Evolutionary conservation across 2,113 vertebrate species (phyloP).

Genomic region (Dendropsophus ebraccatus): DNA sequence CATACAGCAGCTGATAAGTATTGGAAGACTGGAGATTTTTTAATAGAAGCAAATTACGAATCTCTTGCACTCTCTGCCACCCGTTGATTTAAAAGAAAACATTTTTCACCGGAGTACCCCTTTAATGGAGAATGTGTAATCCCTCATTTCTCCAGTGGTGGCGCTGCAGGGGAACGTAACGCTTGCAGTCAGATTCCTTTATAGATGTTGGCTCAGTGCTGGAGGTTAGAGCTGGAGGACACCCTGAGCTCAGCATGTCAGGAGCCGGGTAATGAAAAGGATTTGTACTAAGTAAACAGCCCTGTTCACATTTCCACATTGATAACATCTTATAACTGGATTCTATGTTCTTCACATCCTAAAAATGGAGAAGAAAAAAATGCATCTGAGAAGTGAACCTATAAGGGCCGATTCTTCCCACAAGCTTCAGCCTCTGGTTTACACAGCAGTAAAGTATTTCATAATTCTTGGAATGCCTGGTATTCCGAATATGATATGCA

Average conservation of each 20-base stretch:
- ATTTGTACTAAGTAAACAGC: neutral
- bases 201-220: neutral
- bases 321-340: slow-evolving; percentile 76
- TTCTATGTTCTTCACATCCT: slow-evolving; percentile 73
- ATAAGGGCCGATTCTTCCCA: slow-evolving; percentile 77
- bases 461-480: slow-evolving; percentile 60
- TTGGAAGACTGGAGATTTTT: too few species aligned
- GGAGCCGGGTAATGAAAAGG: neutral
- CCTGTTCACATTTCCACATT: slow-evolving; percentile 64
- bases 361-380: slow-evolving; percentile 71
- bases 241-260: neutral
- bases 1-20: too few species aligned
- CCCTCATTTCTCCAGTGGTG: neutral
- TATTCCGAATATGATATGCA: slow-evolving; percentile 56
- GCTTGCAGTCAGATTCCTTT: neutral
- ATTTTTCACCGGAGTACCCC: too few species aligned
- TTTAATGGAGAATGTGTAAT: neutral
- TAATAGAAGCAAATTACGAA: too few species aligned
- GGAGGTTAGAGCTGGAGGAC: neutral
- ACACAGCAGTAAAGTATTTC: slow-evolving; percentile 58
- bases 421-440: slow-evolving; percentile 68
- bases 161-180: neutral
- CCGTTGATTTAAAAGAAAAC: too few species aligned
- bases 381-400: slow-evolving; percentile 70
- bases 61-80: too few species aligned